Percentiles rank a stretch among this genome's conserved stretches.
Conservation (phyloP, 2,797 vertebrate genomes). For the Phrynocephalus guinanensis region DNA sequence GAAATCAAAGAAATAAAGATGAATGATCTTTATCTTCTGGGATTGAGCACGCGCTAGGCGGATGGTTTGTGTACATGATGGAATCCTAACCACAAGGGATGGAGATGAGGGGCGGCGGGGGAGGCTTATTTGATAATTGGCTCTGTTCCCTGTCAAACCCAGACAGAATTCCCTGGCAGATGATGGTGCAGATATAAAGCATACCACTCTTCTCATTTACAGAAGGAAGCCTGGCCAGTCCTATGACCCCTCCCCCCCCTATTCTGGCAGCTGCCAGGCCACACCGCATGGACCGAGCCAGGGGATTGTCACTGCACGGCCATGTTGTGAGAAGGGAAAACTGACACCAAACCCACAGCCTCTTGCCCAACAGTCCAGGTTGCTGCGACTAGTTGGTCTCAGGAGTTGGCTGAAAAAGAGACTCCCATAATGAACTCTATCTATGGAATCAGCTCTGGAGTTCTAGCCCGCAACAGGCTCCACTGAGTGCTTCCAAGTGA, state of each 20-base stretch:
- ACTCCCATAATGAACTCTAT: too few species aligned
- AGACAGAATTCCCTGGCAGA: slow-evolving; percentile 60
- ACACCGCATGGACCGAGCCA: not conserved
- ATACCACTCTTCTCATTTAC: slow-evolving; percentile 65
- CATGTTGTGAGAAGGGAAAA: too few species aligned
- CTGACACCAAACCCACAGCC: too few species aligned
- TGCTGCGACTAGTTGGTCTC: too few species aligned
- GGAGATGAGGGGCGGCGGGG: not conserved
- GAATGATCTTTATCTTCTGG: slow-evolving; percentile 12
- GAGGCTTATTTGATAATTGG: slow-evolving; percentile 62
- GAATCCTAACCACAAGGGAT: fast-evolving
- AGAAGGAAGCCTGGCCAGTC: slow-evolving; percentile 66
- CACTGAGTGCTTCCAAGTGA: not conserved
- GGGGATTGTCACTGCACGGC: not conserved
- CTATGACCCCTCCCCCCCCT: not conserved
- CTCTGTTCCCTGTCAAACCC: slow-evolving; percentile 58
- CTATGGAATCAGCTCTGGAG: too few species aligned
- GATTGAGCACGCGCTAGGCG: not conserved
- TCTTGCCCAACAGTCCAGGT: too few species aligned
- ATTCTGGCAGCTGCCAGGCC: not conserved
- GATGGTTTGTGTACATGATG: slow-evolving; percentile 21
- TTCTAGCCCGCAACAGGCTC: not conserved
- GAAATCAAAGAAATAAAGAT: slow-evolving; percentile 7
- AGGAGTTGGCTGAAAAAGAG: too few species aligned
- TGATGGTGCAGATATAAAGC: slow-evolving; percentile 66